A percentile compares a stretch with the other conserved stretches of the same genome.
phyloP scores from a whole-genome alignment of 2,797 vertebrate genomes.

The Selene dorsalis region DNA sequence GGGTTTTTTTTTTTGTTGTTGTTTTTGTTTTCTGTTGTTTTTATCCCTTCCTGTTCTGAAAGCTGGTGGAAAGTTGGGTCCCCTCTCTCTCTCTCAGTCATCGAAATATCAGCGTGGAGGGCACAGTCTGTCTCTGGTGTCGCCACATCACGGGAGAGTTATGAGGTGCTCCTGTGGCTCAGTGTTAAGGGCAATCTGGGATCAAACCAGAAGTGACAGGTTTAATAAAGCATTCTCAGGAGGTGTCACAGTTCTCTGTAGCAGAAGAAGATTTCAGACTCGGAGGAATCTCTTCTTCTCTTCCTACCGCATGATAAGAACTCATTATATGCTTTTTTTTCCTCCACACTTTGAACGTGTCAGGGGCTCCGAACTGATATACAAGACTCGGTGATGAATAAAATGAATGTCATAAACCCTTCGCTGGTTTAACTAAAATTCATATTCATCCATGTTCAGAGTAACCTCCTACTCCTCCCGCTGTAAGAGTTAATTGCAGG shows the following conservation, averaged over 20 bases:
- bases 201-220: conserved; percentile 56
- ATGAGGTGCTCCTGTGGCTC: conserved; percentile 11
- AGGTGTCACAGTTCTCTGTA: conserved; percentile 21
- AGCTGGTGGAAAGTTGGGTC: neutral
- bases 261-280: conserved; percentile 11
- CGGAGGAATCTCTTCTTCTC: neutral
- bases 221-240: conserved; percentile 37
- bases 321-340: conserved; percentile 12
- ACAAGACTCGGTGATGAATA: neutral
- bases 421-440: neutral
- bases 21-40: neutral
- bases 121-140: conserved; percentile 17
- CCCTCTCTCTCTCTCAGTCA: neutral
- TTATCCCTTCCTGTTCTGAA: neutral
- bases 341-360: conserved; percentile 9
- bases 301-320: conserved; percentile 4
- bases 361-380: neutral
- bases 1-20: too few relatives aligned
- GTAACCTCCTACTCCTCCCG: too few relatives aligned
- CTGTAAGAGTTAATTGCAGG: too few relatives aligned
- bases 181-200: conserved; percentile 30
- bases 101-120: neutral
- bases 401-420: neutral
- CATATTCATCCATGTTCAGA: neutral
- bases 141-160: conserved; percentile 36